Evolutionary conservation across 2,888 invertebrate genomes (phyloP), one percentile per base, ranked within the genome.

Genomic region (Volucella inflata): DNA sequence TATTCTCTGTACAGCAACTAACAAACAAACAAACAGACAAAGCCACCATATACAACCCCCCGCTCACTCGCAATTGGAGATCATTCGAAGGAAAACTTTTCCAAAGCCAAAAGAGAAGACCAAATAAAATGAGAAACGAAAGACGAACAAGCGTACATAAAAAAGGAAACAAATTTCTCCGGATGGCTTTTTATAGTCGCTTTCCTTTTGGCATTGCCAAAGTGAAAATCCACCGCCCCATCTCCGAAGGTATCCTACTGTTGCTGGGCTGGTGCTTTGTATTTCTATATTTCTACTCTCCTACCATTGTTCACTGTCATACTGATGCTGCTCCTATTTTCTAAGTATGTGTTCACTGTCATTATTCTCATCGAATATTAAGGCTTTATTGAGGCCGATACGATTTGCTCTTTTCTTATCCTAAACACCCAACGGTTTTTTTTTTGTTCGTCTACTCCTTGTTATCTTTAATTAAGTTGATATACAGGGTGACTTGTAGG

Each of bases 381-480:
- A 11, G 17, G 36, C 38, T 44, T 64, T 30, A 51, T 62, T n/a
- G 12, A 14, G 40, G 12, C 53, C 36, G 12, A 40, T 42, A 30
- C 60, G 11, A n/a, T 57, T 48, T 55, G 72, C 42, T 30, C 51
- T 46, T 14, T 64, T 65, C 46, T 38, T 57, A 11, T 38, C n/a
- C 48, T 21, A 16, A 44, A 21, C 21, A 46, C 17, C 42, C n/a
- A n/a, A 16, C 53, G 21, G 42, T 14, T 44, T 36, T 48, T 64
- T 36, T 17, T 51, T 11, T 51, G 36, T 14, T 42, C 42, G 14
- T 53, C 17, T 11, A 30, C 6, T 30, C 6, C 30, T 21, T 42
- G 44, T 40, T 46, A 55, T 64, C 64, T 16, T 64, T 74, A 75
- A 75, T 65, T 75, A 38, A 65, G 57, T 65, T 21, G 74, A 53